Percentiles rank a stretch among this genome's conserved stretches.
Conservation (phyloP, 2,113 vertebrate genomes). For the Pangasianodon hypophthalmus region DNA sequence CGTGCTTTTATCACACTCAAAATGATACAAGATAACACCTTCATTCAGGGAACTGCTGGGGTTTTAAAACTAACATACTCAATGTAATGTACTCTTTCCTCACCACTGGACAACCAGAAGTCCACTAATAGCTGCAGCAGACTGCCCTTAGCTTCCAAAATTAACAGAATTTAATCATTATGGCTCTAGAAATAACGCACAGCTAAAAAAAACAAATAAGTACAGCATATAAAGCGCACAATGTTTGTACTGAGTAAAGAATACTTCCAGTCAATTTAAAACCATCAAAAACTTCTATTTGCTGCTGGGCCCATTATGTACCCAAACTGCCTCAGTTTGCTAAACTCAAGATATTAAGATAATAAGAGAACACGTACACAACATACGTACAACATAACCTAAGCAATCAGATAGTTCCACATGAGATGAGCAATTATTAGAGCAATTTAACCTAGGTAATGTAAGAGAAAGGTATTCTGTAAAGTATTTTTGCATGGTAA, state of each 20-base stretch:
- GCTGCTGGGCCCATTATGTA: not conserved
- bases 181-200: not conserved
- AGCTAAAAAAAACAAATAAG: not conserved
- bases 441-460: not conserved
- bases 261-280: not conserved
- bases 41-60: not conserved
- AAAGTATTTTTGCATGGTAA: not conserved
- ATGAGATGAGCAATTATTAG: not conserved
- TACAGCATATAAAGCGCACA: not conserved
- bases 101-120: not conserved
- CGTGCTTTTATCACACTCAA: not conserved
- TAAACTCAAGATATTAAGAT: not conserved
- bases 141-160: not conserved
- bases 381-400: not conserved
- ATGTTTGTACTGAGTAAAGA: not conserved
- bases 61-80: not conserved
- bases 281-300: not conserved
- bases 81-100: not conserved
- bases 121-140: not conserved
- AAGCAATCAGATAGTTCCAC: not conserved
- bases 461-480: not conserved
- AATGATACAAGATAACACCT: not conserved
- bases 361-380: not conserved
- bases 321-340: not conserved
- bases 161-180: not conserved